These are phyloP conservation scores for Drosophila lowei DNA, from an alignment of 1,140 invertebrate genomes.

Conservation along the genomic window DNA sequence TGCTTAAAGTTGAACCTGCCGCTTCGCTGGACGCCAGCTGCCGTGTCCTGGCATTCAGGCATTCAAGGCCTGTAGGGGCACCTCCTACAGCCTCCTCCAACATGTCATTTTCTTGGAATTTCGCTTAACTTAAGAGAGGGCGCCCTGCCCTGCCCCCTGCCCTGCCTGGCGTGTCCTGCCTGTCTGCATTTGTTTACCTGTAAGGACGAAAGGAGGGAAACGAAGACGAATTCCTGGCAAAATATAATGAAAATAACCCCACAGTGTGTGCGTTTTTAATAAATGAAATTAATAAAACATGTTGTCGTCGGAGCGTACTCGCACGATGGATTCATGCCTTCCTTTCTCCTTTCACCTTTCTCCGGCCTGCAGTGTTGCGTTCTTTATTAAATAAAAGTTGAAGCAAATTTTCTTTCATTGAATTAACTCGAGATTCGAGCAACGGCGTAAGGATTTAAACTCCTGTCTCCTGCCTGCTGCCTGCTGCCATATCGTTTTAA, in stretches of 20 bases:
- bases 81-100: no score
- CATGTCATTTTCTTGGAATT: no score
- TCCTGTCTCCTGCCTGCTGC: no score
- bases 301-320: conserved; percentile 26
- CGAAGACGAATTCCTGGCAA: background rate
- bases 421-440: conserved; percentile 46
- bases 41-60: no score
- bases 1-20: no score
- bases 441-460: conserved; percentile 19
- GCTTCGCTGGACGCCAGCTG: no score
- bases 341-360: background rate
- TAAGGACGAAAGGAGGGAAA: no score
- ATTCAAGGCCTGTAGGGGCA: no score
- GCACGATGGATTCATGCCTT: conserved; percentile 1
- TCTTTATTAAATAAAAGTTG: conserved; percentile 42
- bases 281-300: conserved; percentile 75
- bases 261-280: conserved; percentile 60
- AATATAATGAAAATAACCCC: conserved; percentile 58
- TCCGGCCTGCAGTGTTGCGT: background rate
- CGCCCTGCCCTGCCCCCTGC: no score
- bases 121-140: no score
- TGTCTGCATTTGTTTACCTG: no score
- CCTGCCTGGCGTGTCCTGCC: no score
- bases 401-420: conserved; percentile 31
- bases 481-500: conserved; percentile 19